Evolutionary conservation across 2,797 vertebrate genomes (phyloP).

Genomic region (Emydoidea blandingii): DNA sequence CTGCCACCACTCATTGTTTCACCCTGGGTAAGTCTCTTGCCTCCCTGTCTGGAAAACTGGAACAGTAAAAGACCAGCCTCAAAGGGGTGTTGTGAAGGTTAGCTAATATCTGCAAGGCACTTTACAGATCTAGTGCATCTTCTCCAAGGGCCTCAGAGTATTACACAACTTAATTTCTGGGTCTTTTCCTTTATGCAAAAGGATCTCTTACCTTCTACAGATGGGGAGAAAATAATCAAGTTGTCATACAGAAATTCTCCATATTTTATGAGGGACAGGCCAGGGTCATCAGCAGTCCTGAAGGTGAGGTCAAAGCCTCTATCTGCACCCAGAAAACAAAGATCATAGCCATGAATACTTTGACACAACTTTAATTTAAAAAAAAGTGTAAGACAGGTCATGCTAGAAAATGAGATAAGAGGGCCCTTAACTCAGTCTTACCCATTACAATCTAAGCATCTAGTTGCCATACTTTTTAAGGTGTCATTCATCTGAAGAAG

Average conservation of each 20-base stretch:
- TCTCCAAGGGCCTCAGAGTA: not conserved
- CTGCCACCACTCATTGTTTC: too few species aligned
- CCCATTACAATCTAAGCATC: not conserved
- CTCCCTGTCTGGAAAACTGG: not conserved
- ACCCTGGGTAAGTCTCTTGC: not conserved
- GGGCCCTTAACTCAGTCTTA: not conserved
- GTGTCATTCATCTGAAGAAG: too few species aligned
- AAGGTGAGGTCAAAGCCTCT: conserved; percentile 94
- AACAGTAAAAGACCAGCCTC: not conserved
- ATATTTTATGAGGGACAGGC: conserved; percentile 96
- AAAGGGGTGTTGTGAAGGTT: not conserved
- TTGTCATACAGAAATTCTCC: conserved; percentile 97
- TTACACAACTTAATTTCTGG: not conserved
- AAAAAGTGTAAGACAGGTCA: not conserved
- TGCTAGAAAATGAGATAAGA: not conserved
- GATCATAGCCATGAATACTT: accelerated
- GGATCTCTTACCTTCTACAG: conserved; percentile 90
- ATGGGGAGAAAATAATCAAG: conserved; percentile 94
- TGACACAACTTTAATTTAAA: accelerated
- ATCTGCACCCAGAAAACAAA: conserved; percentile 79
- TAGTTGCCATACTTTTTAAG: not conserved
- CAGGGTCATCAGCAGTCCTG: conserved; percentile 93
- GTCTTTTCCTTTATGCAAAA: accelerated
- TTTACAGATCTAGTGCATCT: not conserved
- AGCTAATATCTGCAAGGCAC: not conserved